Conservation (phyloP, 2,888 invertebrate genomes). For the Acronicta psi region DNA sequence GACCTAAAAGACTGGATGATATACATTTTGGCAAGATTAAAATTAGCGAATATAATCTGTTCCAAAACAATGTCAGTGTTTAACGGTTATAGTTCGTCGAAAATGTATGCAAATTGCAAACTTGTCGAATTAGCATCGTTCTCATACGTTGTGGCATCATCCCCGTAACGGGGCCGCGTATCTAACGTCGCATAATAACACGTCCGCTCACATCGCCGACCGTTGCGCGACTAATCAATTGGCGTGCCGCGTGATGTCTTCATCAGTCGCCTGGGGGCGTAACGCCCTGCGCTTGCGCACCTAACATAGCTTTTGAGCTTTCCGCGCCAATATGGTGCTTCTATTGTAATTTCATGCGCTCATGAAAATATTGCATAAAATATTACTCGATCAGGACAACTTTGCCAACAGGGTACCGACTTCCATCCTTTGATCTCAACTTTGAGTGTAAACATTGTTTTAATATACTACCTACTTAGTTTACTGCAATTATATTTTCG, state of each 20-base stretch:
- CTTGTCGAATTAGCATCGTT: slow-evolving; percentile 56
- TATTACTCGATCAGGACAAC: slow-evolving; percentile 1
- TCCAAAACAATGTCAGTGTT: slow-evolving; percentile 45
- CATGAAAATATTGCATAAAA: slow-evolving; percentile 43
- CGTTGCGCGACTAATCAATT: slow-evolving; percentile 89
- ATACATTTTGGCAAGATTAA: slow-evolving; percentile 30
- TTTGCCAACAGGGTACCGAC: background rate
- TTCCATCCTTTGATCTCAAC: background rate
- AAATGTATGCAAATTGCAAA: slow-evolving; percentile 54
- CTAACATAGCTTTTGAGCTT: slow-evolving; percentile 59
- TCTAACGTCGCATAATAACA: slow-evolving; percentile 86
- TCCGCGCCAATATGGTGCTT: slow-evolving; percentile 54
- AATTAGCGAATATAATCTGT: slow-evolving; percentile 30
- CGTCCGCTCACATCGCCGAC: slow-evolving; percentile 73
- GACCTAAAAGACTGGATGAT: slow-evolving; percentile 23
- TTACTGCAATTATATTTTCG: background rate
- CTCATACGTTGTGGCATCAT: slow-evolving; percentile 56
- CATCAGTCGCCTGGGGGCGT: slow-evolving; percentile 86
- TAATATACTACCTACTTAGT: background rate
- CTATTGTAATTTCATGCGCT: slow-evolving; percentile 57
- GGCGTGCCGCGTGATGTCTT: slow-evolving; percentile 87
- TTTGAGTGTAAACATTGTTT: background rate
- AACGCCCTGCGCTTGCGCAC: slow-evolving; percentile 81
- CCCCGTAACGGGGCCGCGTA: slow-evolving; percentile 77
- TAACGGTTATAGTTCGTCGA: slow-evolving; percentile 41